phyloP scores from a whole-genome alignment of 2,113 vertebrate species.

The rabbit (Oryctolagus cuniculus) region mOryCun1.1 NC_091439.1:82239501-82240000 shows the following conservation, averaged over 20 bases:
- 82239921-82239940: neutral
- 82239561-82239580: neutral
- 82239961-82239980: neutral
- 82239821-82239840: neutral
- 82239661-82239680: neutral
- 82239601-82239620: constrained; percentile 10
- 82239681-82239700: neutral
- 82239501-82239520: neutral
- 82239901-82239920: neutral
- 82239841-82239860: neutral
- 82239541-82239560: neutral
- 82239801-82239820: neutral
- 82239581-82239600: neutral
- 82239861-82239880: neutral
- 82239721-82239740: neutral
- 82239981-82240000: neutral
- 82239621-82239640: neutral
- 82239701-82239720: neutral
- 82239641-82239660: neutral
- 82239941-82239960: neutral
- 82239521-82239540: neutral
- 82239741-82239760: neutral
- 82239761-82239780: neutral
- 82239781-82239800: neutral
- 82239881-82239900: neutral